phyloP scores from a whole-genome alignment of 2,888 invertebrate genomes.

The Xanthorhoe spadicearia region DNA sequence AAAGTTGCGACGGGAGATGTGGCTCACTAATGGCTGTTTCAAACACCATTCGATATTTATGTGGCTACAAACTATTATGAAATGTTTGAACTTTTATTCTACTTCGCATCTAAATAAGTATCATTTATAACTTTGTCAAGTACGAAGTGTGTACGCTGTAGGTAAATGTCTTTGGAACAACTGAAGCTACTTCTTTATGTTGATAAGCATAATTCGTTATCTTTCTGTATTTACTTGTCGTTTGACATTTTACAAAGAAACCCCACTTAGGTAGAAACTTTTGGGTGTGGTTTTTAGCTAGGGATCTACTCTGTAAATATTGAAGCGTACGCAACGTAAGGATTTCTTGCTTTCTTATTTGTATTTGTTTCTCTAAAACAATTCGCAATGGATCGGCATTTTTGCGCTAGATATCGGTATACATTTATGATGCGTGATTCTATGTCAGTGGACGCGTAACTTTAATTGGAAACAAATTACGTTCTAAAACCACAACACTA shows the following conservation, averaged over 20 bases:
- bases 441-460: too few species aligned
- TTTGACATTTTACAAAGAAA: neutral
- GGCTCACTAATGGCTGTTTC: conserved; percentile 58
- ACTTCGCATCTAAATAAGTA: conserved; percentile 20
- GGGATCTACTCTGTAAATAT: too few species aligned
- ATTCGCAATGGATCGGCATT: too few species aligned
- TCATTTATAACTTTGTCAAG: conserved; percentile 20
- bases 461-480: neutral
- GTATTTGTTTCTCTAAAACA: too few species aligned
- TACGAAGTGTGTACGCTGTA: conserved; percentile 14
- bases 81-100: conserved; percentile 29
- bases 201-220: conserved; percentile 2
- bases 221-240: conserved; percentile 3
- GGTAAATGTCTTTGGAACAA: conserved; percentile 12
- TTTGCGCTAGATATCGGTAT: too few species aligned
- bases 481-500: neutral
- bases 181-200: conserved; percentile 7
- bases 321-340: too few species aligned
- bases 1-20: conserved; percentile 64
- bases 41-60: conserved; percentile 71
- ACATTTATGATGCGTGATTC: too few species aligned
- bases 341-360: too few species aligned
- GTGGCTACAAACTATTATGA: conserved; percentile 50
- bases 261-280: neutral
- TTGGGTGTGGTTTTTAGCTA: neutral